Evolutionary conservation across 2,888 invertebrate genomes (phyloP).

Genomic region (Melolontha melolontha): DNA sequence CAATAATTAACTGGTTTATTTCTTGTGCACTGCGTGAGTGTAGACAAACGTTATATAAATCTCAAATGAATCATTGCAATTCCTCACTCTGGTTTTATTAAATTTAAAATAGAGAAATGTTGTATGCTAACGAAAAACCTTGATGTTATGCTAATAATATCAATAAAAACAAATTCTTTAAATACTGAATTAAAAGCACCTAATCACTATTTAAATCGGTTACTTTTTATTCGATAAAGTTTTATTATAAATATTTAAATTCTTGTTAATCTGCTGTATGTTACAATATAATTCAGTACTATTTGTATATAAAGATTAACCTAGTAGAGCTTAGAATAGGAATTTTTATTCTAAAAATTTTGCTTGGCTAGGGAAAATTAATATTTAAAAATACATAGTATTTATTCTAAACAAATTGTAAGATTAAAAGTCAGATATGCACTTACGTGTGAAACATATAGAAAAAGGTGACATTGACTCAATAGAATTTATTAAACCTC

Average conservation of each 20-base stretch:
- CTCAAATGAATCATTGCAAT: conserved; percentile 37
- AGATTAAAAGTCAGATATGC: no score
- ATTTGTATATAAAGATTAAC: no score
- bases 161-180: conserved; percentile 40
- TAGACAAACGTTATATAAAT: conserved; percentile 29
- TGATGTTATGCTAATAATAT: conserved; percentile 38
- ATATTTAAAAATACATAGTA: no score
- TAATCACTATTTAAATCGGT: conserved; percentile 37
- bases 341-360: no score
- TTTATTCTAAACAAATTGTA: no score
- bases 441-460: no score
- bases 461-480: no score
- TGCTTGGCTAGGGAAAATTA: no score
- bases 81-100: conserved; percentile 37
- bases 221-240: conserved; percentile 29
- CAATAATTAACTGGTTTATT: conserved; percentile 29
- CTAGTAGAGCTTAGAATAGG: no score
- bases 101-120: conserved; percentile 34
- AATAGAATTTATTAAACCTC: no score
- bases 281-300: no score
- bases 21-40: conserved; percentile 9
- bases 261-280: no score
- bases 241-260: conserved; percentile 14
- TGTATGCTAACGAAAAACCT: conserved; percentile 37
- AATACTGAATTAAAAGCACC: conserved; percentile 32